Base-by-base conservation (phyloP, 2,888 invertebrate genomes). In the Apodemia hepburni region DNA sequence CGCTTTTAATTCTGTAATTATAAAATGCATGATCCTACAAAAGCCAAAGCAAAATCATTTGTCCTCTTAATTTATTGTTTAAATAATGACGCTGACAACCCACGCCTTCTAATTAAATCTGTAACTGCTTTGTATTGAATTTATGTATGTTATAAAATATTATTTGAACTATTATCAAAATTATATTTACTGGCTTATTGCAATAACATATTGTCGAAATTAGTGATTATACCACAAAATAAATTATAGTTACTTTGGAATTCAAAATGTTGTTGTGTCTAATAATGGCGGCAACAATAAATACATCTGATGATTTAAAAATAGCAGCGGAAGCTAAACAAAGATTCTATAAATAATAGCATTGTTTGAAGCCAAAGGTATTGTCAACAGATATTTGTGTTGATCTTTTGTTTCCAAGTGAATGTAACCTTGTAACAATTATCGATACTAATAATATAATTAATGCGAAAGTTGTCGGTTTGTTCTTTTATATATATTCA, bases 271-370 rank as follows among this genome's bases (percentile, higher is more conserved):
- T 66, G 63, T 69, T 67, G 69, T 68, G 65, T 73, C 72, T 73
- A 78, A 80, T 74, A 75, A 72, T 73, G 72, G 66, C 73, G 69
- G 71, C 69, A 68, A 64, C 68, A 72, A 77, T 72, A 65, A 72
- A 76, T 75, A 75, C 75, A 79, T 78, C 72, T 77, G 70, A 70
- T 65, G 59, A 60, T 72, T 67, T 71, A 62, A 71, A 74, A 79
- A 75, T 79, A 80, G 75, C 71, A 76, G 73, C 75, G 76, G 77
- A 81, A 82, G 73, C 75, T 73, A 79, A 79, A 81, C 76, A 81
- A 81, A 78, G 74, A 75, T 77, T 77, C 77, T 85, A 81, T 80
- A 79, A 78, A 80, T 83, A 81, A 67, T 72, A 65, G 73, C 75
- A 71, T 70, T 66, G 70, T 72, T 72, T 66, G 66, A 71, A 78